Conservation (phyloP, 2,888 invertebrate genomes). For the Myopa tessellatipennis region DNA sequence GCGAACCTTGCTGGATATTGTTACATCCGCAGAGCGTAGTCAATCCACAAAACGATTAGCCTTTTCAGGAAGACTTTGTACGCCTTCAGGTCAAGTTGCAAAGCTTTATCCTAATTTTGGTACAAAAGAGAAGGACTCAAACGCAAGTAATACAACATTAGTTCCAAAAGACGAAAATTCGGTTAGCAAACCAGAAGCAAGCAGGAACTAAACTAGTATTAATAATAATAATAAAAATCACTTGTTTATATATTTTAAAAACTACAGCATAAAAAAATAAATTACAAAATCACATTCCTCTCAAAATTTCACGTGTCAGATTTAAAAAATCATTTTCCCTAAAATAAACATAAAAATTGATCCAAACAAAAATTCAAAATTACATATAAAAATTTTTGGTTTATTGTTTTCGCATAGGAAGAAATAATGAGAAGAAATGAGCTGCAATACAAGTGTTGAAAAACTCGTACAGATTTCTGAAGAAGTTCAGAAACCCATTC, state of each 20-base stretch:
- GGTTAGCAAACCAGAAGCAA: constrained; percentile 47
- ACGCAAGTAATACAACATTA: constrained; percentile 40
- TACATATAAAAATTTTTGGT: constrained; percentile 28
- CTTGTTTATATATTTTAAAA: constrained; percentile 2
- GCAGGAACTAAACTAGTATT: constrained; percentile 8
- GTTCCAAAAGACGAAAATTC: constrained; percentile 58
- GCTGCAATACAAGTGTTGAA: constrained; percentile 43
- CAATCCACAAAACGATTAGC: constrained; percentile 70
- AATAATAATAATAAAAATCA: constrained; percentile 7
- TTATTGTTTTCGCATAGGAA: constrained; percentile 30
- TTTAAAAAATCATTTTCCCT: constrained; percentile 6
- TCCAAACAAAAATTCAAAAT: constrained; percentile 36
- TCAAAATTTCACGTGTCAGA: constrained; percentile 3
- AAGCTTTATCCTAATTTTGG: constrained; percentile 80
- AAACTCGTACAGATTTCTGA: constrained; percentile 58
- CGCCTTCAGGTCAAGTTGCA: constrained; percentile 73
- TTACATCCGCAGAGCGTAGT: constrained; percentile 71
- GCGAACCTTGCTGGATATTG: constrained; percentile 70
- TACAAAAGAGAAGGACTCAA: constrained; percentile 59
- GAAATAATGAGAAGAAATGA: constrained; percentile 41
- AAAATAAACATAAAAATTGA: constrained; percentile 15
- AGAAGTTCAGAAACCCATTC: constrained; percentile 54
- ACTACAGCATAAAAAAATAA: constrained; percentile 7
- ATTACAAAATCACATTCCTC: constrained; percentile 15
- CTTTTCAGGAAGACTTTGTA: constrained; percentile 76